Base-by-base conservation (phyloP, 2,888 invertebrate species). In the Ormia ochracea region DNA sequence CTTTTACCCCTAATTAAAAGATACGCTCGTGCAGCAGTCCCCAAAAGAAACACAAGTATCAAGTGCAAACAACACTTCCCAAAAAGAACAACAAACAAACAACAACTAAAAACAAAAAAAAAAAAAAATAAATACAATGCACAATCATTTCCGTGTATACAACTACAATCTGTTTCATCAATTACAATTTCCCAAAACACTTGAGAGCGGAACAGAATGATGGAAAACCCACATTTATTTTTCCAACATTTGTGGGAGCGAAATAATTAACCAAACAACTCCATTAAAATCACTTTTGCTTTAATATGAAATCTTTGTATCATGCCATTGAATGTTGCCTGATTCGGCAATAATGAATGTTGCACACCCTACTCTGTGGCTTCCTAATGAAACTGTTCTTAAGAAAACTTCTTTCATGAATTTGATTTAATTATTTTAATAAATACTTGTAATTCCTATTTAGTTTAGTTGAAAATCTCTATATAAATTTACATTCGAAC, bases 151-250 rank as follows among this genome's bases (percentile, higher is more conserved):
- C 56, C 69, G 59, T 56, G 26, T 31, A 43, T 63, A 72, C 33
- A 52, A 54, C 43, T 19, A 12, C 52, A 66, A 59, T 75, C 26
- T 59, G 58, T 50, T 66, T 59, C 56, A 70, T 79, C 75, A 75
- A 75, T 79, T 66, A 70, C 41, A 66, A 70, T 75, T 66, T 75
- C 75, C 75, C 75, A 75, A 79, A 79, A 65, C 75, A 79, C 79
- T 79, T 79, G 66, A 66, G 31, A n/a, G 36, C 28, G 23, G 31
- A 17, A 17, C 28, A 12, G 31, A 38, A 12, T 48, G 7, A 21
- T 45, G 10, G 43, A 43, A 43, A 54, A 33, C 4, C 7, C 23
- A 17, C 9, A 10, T 36, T 31, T 50, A 14, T 63, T 26, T 36
- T 26, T 17, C 21, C 31, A 54, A 26, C 28, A 59, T 36, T 36